Evolutionary conservation across 2,113 vertebrate genomes (phyloP).

Genomic region (Elgaria multicarinata): DNA sequence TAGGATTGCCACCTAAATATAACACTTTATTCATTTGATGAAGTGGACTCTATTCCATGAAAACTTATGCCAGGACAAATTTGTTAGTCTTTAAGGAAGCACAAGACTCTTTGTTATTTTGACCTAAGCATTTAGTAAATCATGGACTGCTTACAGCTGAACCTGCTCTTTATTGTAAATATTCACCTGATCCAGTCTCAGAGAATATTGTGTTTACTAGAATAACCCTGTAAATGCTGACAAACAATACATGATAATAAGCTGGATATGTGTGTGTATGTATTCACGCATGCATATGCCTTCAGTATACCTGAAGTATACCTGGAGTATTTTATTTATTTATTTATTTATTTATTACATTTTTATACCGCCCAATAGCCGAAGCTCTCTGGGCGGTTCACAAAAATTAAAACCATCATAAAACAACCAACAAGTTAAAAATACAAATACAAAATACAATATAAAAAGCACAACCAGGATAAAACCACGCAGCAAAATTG

Average conservation of each 20-base stretch:
- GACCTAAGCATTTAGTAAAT: neutral
- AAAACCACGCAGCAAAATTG: too few species aligned
- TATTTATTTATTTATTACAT: too few species aligned
- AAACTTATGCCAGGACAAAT: neutral
- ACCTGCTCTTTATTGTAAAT: neutral
- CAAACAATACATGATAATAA: neutral
- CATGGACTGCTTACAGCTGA: neutral
- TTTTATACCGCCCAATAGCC: too few species aligned
- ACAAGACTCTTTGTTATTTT: neutral
- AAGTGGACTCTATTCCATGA: neutral
- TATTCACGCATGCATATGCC: neutral
- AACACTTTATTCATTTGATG: neutral
- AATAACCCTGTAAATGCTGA: neutral
- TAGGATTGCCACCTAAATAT: neutral
- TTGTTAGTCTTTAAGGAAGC: neutral
- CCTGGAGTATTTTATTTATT: too few species aligned
- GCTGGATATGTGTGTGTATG: neutral
- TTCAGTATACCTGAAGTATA: neutral
- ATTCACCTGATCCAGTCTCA: neutral
- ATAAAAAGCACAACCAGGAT: too few species aligned
- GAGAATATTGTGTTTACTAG: neutral
- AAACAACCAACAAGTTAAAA: too few species aligned
- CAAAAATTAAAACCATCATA: too few species aligned
- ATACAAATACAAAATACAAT: too few species aligned
- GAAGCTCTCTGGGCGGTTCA: too few species aligned